Evolutionary conservation across 2,797 vertebrate genomes (phyloP), one percentile per base, ranked within the genome.

Genomic region (Chelidonichthys spinosus): DNA sequence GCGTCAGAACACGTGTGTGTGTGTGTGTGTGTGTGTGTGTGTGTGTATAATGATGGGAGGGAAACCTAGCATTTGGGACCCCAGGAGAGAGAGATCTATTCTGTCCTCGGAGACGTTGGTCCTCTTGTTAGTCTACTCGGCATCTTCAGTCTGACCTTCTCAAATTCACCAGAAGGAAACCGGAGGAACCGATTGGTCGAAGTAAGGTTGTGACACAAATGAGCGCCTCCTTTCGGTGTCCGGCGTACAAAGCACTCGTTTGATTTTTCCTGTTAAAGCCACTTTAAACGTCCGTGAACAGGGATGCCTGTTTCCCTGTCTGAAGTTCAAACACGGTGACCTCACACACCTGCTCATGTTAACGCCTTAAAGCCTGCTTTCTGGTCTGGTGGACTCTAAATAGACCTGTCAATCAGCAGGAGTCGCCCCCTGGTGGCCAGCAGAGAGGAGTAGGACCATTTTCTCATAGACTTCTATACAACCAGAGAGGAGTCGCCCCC

Each of bases 41-140:
- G 55, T 55, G 66, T 62, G 35, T 56, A 76, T 78, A 83, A 87
- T 82, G 70, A 80, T 64, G 79, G 75, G 78, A 79, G 78, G 78
- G 69, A 83, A 83, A 83, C 77, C 85, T 87, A 81, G 50, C 72
- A 85, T 84, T 84, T 84, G 32, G 72, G 74, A 75, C 78, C 76
- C 81, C 79, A 33, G 52, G 74, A 74, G 85, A 69, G 46, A 47
- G 76, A 82, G 39, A 50, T 37, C 73, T 63, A 35, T 63, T 61
- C 25, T 68, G 42, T 60, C 47, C 65, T 15, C 13, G 0, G 25
- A 67, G 63, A 61, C 42, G 55, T 44, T 64, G 62, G 69, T 70
- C 2, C 60, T 60, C 52, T 55, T 40, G 53, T 74, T 64, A 60
- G 15, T 56, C 37, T 53, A n/a, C 55, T 83, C 58, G 75, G 37